These are phyloP conservation scores for Columba guinea DNA, from an alignment of 2,797 vertebrate species.

Conservation along the genomic window DNA sequence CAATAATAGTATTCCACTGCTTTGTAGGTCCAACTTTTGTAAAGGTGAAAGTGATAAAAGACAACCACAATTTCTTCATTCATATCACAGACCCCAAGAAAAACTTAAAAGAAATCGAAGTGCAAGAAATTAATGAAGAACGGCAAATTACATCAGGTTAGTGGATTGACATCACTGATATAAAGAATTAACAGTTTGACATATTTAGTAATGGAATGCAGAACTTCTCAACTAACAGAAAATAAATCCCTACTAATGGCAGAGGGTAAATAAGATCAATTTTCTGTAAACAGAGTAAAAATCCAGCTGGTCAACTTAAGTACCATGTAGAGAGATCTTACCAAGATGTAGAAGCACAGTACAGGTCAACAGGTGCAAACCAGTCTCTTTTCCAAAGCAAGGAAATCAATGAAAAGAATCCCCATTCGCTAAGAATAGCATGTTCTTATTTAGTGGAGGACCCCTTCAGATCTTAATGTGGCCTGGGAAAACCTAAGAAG, in stretches of 20 bases:
- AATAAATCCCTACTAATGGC: background rate
- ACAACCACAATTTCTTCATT: slow-evolving; percentile 89
- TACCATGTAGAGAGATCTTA: background rate
- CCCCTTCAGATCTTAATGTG: background rate
- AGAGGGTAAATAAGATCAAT: background rate
- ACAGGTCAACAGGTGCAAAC: background rate
- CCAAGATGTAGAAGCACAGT: background rate
- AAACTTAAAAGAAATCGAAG: background rate
- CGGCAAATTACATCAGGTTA: slow-evolving; percentile 28
- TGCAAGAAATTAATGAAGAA: slow-evolving; percentile 37
- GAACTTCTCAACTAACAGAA: background rate
- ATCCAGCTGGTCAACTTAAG: background rate
- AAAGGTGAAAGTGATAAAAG: slow-evolving; percentile 86
- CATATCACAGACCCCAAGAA: slow-evolving; percentile 81
- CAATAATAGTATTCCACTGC: background rate
- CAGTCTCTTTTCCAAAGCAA: background rate
- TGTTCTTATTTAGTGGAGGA: background rate
- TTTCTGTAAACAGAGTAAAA: background rate
- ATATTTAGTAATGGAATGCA: background rate
- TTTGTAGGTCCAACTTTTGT: slow-evolving; percentile 82
- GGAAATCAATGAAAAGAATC: background rate
- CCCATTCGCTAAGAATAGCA: background rate
- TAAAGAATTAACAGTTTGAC: background rate
- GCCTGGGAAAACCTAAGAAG: background rate
- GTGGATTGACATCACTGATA: background rate